These are phyloP conservation scores for Plecturocebus donacophilus DNA, from an alignment of 2,113 vertebrate genomes.

Conservation along the genomic window DNA sequence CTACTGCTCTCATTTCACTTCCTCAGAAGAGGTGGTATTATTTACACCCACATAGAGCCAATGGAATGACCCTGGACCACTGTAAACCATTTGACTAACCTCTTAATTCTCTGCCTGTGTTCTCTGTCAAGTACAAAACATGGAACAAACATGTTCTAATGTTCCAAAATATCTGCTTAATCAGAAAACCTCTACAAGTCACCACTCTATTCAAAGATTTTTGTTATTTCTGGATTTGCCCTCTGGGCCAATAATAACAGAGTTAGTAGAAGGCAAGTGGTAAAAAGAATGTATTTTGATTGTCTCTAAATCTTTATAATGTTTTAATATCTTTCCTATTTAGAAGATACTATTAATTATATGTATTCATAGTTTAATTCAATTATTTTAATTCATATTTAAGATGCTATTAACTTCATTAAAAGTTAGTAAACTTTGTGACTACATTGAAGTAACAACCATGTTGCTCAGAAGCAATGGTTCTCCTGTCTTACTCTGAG, in stretches of 20 bases:
- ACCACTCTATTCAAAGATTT: neutral
- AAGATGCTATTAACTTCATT: neutral
- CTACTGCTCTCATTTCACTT: neutral
- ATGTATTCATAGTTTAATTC: too few species aligned
- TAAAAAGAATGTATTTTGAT: neutral
- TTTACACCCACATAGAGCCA: neutral
- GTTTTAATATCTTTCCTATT: neutral
- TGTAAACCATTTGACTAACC: neutral
- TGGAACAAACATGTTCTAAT: neutral
- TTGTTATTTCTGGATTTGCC: neutral
- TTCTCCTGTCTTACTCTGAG: neutral
- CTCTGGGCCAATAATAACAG: neutral
- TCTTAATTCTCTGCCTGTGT: slow-evolving; percentile 8
- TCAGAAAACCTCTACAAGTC: neutral
- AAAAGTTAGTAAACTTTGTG: neutral
- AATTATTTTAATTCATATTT: too few species aligned
- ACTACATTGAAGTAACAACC: neutral
- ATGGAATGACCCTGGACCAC: neutral
- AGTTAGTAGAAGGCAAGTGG: neutral
- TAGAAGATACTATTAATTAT: neutral
- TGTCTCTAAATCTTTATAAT: neutral
- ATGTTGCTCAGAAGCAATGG: neutral
- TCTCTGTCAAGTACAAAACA: neutral
- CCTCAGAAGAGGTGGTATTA: neutral
- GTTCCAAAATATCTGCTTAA: neutral